These are phyloP conservation scores for Chionodraco myersi DNA, from an alignment of 2,113 vertebrate species.

Conservation along the genomic window DNA sequence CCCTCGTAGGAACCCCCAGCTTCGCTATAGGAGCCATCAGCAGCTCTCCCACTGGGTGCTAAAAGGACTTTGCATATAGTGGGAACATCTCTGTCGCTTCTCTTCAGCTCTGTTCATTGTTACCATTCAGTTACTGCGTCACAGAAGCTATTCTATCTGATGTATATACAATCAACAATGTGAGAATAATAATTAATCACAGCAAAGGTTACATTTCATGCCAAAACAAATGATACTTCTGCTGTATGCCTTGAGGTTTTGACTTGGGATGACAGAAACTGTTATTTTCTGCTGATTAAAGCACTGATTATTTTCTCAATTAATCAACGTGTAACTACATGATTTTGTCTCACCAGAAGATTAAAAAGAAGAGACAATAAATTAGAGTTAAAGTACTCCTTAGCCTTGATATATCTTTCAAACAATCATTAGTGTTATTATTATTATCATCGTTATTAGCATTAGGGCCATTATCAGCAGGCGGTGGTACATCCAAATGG, in stretches of 20 bases:
- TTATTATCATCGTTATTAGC: not conserved
- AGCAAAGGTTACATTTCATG: not conserved
- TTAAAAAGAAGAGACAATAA: not conserved
- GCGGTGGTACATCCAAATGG: conserved; percentile 1
- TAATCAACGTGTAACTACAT: not conserved
- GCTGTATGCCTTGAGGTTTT: not conserved
- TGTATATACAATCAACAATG: not conserved
- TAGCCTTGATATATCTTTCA: not conserved
- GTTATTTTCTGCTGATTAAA: not conserved
- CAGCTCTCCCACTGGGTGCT: conserved; percentile 71
- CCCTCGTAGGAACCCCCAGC: conserved; percentile 7
- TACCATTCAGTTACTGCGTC: not conserved
- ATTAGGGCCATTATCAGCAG: conserved; percentile 13
- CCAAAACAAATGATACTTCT: not conserved
- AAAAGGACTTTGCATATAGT: conserved; percentile 72
- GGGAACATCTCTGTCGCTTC: conserved; percentile 72
- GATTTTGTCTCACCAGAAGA: not conserved
- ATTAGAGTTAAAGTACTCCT: not conserved
- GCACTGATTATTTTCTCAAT: not conserved
- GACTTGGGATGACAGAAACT: not conserved
- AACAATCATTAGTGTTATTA: conserved; percentile 6
- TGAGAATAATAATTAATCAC: not conserved
- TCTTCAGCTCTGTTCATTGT: conserved; percentile 10
- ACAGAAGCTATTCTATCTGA: not conserved
- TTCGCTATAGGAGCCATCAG: conserved; percentile 43